Evolutionary conservation across 92 coral and sea anemone species (phyloP).

Genomic region (Porites evermanni): DNA sequence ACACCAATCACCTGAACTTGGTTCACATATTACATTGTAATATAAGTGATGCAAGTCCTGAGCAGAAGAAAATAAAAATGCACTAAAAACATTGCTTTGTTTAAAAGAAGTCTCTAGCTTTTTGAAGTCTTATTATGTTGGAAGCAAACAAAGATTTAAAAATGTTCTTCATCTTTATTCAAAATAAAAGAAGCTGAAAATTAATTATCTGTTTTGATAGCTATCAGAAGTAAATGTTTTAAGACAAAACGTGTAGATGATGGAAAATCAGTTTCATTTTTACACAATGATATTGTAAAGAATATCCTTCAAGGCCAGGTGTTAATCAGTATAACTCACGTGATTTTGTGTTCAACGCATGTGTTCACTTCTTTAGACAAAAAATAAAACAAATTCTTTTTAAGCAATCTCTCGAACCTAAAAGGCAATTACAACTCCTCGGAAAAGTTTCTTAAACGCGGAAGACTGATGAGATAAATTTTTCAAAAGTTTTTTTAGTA

Average conservation of each 20-base stretch:
- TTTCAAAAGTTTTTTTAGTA: neutral
- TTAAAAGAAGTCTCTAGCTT: too few species aligned
- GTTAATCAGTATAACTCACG: constrained; percentile 18
- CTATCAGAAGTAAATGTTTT: neutral
- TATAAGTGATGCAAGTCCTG: neutral
- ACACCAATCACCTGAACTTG: neutral
- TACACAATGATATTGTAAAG: neutral
- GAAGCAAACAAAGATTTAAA: neutral
- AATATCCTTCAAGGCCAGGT: constrained; percentile 23
- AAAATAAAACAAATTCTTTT: neutral
- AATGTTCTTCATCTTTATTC: neutral
- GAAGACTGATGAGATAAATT: neutral
- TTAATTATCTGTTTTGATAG: neutral
- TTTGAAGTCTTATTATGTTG: too few species aligned
- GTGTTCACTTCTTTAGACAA: neutral
- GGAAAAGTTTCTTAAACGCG: neutral
- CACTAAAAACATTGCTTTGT: too few species aligned
- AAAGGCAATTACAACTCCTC: neutral
- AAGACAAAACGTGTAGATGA: neutral
- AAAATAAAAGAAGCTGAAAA: neutral
- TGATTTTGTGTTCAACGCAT: constrained; percentile 16
- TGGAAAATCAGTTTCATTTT: neutral
- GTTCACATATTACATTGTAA: neutral
- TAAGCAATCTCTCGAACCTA: neutral
- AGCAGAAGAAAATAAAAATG: neutral